These are phyloP conservation scores for Hydriomena furcata DNA, from an alignment of 2,888 invertebrate genomes.

Conservation along the genomic window DNA sequence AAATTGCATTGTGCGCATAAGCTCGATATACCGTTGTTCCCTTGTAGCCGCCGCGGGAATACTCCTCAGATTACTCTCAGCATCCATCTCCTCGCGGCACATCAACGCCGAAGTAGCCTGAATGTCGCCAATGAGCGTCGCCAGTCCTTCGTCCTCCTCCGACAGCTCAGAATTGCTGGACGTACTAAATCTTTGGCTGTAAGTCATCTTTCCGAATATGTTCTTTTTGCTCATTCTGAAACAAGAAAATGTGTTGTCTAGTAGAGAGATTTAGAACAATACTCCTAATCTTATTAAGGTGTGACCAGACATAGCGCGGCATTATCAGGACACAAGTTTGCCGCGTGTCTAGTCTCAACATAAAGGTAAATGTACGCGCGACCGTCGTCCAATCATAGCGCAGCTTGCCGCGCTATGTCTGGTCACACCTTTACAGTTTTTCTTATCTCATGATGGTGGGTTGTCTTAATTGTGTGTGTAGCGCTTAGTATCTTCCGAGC, in stretches of 20 bases:
- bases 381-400: too few species aligned
- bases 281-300: too few species aligned
- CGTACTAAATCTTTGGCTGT: slow-evolving; percentile 80
- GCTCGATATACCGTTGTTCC: slow-evolving; percentile 88
- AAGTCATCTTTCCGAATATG: slow-evolving; percentile 79
- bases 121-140: slow-evolving; percentile 94
- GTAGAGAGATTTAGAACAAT: too few species aligned
- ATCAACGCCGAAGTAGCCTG: slow-evolving; percentile 76
- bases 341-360: too few species aligned
- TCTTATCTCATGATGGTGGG: too few species aligned
- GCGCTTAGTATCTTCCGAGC: too few species aligned
- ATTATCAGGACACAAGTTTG: too few species aligned
- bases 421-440: too few species aligned
- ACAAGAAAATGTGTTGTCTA: slow-evolving; percentile 27
- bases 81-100: slow-evolving; percentile 66
- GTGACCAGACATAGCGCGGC: too few species aligned
- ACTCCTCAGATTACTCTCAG: slow-evolving; percentile 55
- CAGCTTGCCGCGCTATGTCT: too few species aligned
- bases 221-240: slow-evolving; percentile 86
- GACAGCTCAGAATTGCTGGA: slow-evolving; percentile 84
- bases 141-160: slow-evolving; percentile 95
- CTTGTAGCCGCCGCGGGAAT: slow-evolving; percentile 61
- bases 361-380: too few species aligned
- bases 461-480: too few species aligned
- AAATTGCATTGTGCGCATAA: slow-evolving; percentile 95